Evolutionary conservation across 1,140 invertebrate genomes (phyloP), one percentile per base, ranked within the genome.

Genomic region (Drosophila triauraria): DNA sequence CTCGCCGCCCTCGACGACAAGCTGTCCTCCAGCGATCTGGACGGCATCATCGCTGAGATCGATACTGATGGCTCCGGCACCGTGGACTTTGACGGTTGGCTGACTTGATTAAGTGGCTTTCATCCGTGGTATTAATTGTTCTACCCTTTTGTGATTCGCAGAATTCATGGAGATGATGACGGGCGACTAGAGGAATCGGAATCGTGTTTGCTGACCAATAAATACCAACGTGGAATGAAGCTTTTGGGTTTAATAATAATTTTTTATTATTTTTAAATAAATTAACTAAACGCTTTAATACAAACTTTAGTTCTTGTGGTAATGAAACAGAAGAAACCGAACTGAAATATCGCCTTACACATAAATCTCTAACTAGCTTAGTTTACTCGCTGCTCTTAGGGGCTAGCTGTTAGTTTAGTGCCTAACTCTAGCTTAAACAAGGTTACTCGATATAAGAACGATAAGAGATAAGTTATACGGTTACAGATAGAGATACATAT

Each of bases 31-130:
- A 94, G 95, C 12, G 96, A 97, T 87, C 94, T 98, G 57, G 97
- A 98, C 91, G 97, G 97, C 56, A 98, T 98, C 92, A 97, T 97
- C 77, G 96, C 96, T 80, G 98, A 98, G 94, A 98, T 98, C 87
- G 98, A 98, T 93, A 97, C 97, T 72, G 98, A 98, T 92, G 97
- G 97, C 53, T 97, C 97, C 42, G 97, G 97, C 85, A 98, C 97
- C 42, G 97, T 98, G 60, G 97, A 97, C 92, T 97, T 97, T 92
- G 96, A 97, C 94, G 96, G 96, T 97, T 50, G 48, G 59, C 25
- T 20, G n/a, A n/a, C n/a, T n/a, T n/a, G n/a, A n/a, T n/a, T n/a
- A n/a, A n/a, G n/a, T n/a, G n/a, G n/a, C n/a, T n/a, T n/a, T n/a
- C n/a, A n/a, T 23, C 7, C 4, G 8, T 40, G 35, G n/a, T n/a